Conservation (phyloP, 2,888 invertebrate genomes). For the Malthinus seriepunctatus region DNA sequence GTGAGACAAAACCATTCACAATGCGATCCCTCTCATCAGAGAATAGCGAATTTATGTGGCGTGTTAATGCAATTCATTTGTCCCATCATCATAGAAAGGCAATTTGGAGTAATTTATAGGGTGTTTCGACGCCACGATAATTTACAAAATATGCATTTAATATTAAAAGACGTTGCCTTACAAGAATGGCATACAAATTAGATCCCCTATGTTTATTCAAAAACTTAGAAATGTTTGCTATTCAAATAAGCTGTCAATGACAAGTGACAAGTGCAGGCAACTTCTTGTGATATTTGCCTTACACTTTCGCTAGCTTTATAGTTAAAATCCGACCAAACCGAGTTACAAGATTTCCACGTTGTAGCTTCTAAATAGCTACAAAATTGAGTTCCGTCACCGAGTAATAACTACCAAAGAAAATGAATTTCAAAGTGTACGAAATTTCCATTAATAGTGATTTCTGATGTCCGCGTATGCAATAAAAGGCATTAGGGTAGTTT, state of each 20-base stretch:
- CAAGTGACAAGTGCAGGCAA: slow-evolving; percentile 26
- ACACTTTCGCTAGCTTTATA: slow-evolving; percentile 26
- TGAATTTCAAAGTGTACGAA: slow-evolving; percentile 30
- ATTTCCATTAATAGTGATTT: slow-evolving; percentile 39
- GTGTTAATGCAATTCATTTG: slow-evolving; percentile 35
- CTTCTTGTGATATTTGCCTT: slow-evolving; percentile 26
- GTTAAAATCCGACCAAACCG: background rate
- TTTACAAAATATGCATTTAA: slow-evolving; percentile 25
- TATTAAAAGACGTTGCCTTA: slow-evolving; percentile 20
- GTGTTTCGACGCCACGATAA: slow-evolving; percentile 20
- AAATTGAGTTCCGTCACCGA: no score
- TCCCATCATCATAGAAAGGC: slow-evolving; percentile 30
- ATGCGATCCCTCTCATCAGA: slow-evolving; percentile 22
- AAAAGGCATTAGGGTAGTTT: slow-evolving; percentile 43
- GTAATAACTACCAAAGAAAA: background rate
- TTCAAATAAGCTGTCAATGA: slow-evolving; percentile 29
- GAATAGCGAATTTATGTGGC: slow-evolving; percentile 29
- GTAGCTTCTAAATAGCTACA: no score
- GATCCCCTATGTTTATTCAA: slow-evolving; percentile 30
- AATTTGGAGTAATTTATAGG: slow-evolving; percentile 33
- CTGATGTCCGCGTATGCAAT: slow-evolving; percentile 34
- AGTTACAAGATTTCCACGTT: no score
- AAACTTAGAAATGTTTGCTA: slow-evolving; percentile 27
- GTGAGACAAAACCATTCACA: slow-evolving; percentile 12
- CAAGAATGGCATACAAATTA: slow-evolving; percentile 28